These are phyloP conservation scores for Microcebus murinus DNA, from an alignment of 2,113 vertebrate genomes.

Conservation along the genomic window DNA sequence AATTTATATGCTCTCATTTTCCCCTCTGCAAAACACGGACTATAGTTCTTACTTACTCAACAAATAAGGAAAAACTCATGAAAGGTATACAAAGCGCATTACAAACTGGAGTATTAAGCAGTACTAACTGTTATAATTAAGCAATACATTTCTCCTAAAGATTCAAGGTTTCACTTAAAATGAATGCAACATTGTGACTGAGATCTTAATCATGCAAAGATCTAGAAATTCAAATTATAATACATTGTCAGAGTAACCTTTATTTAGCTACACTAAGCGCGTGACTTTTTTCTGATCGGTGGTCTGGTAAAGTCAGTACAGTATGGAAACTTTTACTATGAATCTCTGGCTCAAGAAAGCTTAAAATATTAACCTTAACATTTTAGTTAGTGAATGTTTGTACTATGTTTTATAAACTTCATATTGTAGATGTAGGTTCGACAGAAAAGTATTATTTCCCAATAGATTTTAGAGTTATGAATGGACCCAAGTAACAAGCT, in stretches of 20 bases:
- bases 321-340: neutral
- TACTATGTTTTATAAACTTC: neutral
- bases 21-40: neutral
- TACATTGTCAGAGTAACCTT: neutral
- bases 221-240: neutral
- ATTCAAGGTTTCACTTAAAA: slow-evolving; percentile 48
- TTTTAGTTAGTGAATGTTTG: neutral
- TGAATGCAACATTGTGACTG: slow-evolving; percentile 18
- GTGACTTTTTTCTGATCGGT: neutral
- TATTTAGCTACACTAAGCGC: neutral
- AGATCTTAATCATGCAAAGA: slow-evolving; percentile 31
- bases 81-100: neutral
- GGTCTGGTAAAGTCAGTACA: neutral
- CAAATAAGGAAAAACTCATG: neutral
- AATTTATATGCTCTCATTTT: neutral
- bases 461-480: neutral
- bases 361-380: neutral
- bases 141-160: neutral
- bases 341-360: neutral
- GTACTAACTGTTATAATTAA: neutral
- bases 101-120: neutral
- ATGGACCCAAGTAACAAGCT: neutral
- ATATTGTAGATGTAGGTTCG: neutral
- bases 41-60: neutral
- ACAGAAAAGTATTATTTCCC: neutral